A percentile compares a stretch with the other conserved stretches of the same genome.
These are phyloP conservation scores for Bradypus variegatus DNA, from an alignment of 2,797 vertebrate species.

Conservation along the genomic window DNA sequence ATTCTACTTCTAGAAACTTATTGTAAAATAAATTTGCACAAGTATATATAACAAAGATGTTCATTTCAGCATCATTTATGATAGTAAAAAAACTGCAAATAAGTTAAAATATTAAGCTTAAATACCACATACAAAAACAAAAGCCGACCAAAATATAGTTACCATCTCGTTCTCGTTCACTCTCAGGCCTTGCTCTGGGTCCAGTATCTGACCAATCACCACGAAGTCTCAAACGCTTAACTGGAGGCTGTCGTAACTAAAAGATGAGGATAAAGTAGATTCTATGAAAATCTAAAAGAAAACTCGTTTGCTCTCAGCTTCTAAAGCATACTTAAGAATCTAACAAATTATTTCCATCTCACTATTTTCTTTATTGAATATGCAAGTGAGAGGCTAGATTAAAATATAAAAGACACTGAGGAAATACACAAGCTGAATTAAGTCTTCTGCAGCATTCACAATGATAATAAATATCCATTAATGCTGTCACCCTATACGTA, in stretches of 20 bases:
- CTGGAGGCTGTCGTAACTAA: conserved; percentile 93
- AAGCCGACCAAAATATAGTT: conserved; percentile 50
- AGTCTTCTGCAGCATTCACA: neutral
- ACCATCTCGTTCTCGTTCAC: conserved; percentile 96
- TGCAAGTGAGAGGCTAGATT: neutral
- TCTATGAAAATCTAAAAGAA: neutral
- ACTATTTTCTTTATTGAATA: neutral
- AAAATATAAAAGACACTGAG: neutral
- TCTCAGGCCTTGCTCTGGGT: conserved; percentile 95
- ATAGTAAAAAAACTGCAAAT: neutral
- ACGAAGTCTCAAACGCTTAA: conserved; percentile 92
- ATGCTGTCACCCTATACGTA: neutral
- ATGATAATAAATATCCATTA: neutral
- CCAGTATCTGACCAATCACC: conserved; percentile 99
- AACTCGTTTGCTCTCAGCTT: neutral
- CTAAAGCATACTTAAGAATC: neutral
- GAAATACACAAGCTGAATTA: neutral
- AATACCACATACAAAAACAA: neutral
- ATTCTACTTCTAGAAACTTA: neutral
- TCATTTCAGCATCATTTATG: neutral
- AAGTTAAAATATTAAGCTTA: neutral
- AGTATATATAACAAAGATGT: neutral
- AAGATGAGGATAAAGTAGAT: conserved; percentile 38
- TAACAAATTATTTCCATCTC: neutral
- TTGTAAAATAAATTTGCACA: neutral